Percentiles rank a stretch among this genome's conserved stretches.
These are phyloP conservation scores for Strix uralensis DNA, from an alignment of 2,113 vertebrate species.

Conservation along the genomic window DNA sequence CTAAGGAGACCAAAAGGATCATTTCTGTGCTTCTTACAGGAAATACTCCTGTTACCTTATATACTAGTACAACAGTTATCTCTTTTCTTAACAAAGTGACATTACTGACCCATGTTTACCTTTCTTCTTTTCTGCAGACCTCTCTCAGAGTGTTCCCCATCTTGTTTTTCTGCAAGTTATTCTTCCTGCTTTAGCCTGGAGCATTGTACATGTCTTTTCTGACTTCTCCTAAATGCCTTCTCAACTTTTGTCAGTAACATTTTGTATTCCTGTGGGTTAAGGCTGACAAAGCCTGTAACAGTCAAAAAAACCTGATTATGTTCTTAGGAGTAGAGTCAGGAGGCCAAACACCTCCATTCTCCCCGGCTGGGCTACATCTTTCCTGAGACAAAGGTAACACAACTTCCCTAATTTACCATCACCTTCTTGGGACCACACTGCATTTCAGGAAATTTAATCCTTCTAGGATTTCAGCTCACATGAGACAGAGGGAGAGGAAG, in stretches of 20 bases:
- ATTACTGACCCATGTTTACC: background rate
- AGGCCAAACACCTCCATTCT: background rate
- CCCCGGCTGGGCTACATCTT: background rate
- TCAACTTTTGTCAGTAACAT: background rate
- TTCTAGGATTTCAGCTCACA: background rate
- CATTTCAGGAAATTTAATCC: background rate
- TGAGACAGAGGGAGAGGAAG: background rate
- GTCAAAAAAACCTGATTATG: background rate
- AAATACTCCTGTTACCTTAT: background rate
- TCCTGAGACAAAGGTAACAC: background rate
- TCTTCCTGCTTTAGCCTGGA: background rate
- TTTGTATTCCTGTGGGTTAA: background rate
- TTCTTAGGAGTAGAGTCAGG: background rate
- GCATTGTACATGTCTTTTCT: fast-evolving
- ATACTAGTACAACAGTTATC: background rate
- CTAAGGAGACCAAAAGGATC: background rate
- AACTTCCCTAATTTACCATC: background rate
- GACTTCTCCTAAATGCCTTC: background rate
- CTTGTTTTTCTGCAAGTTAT: background rate
- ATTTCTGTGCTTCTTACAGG: background rate
- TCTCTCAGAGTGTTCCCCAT: background rate
- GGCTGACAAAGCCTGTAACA: background rate
- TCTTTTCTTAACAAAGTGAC: background rate
- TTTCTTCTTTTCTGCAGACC: background rate
- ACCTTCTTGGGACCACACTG: background rate